These are phyloP conservation scores for Coreius guichenoti DNA, from an alignment of 2,797 vertebrate species.

Conservation along the genomic window DNA sequence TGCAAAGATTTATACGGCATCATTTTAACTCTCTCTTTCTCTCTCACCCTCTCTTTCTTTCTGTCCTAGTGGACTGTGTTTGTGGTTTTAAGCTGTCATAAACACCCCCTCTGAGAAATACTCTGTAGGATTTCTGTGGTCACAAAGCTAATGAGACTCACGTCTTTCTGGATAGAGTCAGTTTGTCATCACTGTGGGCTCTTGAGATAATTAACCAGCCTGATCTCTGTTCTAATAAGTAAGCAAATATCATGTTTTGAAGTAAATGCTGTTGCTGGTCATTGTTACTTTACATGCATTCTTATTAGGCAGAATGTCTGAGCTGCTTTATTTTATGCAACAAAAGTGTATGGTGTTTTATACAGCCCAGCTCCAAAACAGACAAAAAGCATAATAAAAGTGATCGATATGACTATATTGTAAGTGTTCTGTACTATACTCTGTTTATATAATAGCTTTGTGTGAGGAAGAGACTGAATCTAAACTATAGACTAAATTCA, in stretches of 20 bases:
- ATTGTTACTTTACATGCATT: constrained; percentile 12
- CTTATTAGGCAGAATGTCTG: neutral
- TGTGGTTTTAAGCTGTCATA: constrained; percentile 41
- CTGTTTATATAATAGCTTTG: neutral
- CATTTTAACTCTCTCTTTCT: constrained; percentile 21
- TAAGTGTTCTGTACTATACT: neutral
- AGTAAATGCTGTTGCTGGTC: constrained; percentile 14
- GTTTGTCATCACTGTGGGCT: constrained; percentile 22
- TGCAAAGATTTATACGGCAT: constrained; percentile 67
- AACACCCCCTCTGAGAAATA: constrained; percentile 17
- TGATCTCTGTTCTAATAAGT: constrained; percentile 4
- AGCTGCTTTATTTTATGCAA: neutral
- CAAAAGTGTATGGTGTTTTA: neutral
- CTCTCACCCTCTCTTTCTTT: neutral
- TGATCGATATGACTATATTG: neutral
- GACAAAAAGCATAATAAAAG: neutral
- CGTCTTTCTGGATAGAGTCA: neutral
- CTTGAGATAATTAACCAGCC: constrained; percentile 1
- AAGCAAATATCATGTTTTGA: neutral
- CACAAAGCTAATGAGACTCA: constrained; percentile 37
- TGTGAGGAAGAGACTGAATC: neutral
- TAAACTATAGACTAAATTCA: too few relatives aligned
- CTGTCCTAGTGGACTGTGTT: constrained; percentile 19
- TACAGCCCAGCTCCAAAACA: neutral
- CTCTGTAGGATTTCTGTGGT: constrained; percentile 25